Evolutionary conservation across 2,888 invertebrate species (phyloP).

Genomic region (Coelinius sp.): DNA sequence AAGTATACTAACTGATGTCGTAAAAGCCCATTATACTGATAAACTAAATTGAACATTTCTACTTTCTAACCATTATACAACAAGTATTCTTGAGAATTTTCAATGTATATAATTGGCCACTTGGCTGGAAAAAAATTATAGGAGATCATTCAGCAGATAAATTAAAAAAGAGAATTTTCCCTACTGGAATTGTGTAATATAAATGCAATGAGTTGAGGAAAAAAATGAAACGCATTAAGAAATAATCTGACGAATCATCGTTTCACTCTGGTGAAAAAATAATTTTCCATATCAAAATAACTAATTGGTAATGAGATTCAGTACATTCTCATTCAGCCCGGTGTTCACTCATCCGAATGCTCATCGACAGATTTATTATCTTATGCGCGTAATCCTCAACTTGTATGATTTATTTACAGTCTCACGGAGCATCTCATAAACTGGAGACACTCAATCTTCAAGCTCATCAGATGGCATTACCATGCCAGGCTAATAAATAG

Average conservation of each 20-base stretch:
- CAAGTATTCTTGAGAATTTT: conserved; percentile 2
- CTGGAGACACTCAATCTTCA: conserved; percentile 49
- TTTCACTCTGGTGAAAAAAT: neutral
- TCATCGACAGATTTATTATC: neutral
- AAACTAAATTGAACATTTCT: conserved; percentile 14
- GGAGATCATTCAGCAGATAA: neutral
- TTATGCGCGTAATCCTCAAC: neutral
- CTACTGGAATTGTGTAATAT: neutral
- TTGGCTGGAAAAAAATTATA: neutral
- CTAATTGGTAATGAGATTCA: neutral
- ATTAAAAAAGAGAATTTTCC: neutral
- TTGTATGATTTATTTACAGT: conserved; percentile 8
- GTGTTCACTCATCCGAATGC: neutral
- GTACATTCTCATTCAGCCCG: neutral
- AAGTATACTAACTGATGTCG: neutral
- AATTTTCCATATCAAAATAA: neutral
- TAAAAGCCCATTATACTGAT: neutral
- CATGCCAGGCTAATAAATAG: conserved; percentile 64
- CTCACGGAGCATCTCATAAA: neutral
- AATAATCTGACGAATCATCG: neutral
- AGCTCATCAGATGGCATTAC: conserved; percentile 62
- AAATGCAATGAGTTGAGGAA: neutral
- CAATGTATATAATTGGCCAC: neutral
- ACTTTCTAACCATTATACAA: neutral
- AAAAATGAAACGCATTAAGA: neutral